Evolutionary conservation across 1,140 invertebrate genomes (phyloP).

Genomic region (Aphidius ervi): DNA sequence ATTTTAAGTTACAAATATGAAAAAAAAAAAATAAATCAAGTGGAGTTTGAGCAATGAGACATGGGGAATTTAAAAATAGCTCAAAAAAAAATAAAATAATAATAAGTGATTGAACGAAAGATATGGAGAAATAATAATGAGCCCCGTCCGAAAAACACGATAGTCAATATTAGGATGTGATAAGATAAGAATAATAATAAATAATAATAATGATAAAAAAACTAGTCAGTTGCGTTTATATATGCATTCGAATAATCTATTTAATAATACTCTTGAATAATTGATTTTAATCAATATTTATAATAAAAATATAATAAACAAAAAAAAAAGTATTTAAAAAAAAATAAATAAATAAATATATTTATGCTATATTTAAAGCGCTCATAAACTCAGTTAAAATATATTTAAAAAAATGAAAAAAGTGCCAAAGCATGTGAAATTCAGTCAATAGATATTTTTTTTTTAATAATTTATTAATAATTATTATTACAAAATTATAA

Average conservation of each 20-base stretch:
- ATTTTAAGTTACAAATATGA: slow-evolving; percentile 9
- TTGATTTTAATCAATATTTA: slow-evolving; percentile 40
- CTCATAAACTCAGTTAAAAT: slow-evolving; percentile 34
- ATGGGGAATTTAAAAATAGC: too few species aligned
- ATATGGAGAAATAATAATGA: slow-evolving; percentile 25
- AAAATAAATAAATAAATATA: too few species aligned
- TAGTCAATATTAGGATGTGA: slow-evolving; percentile 56
- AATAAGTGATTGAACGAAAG: slow-evolving; percentile 20
- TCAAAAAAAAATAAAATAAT: slow-evolving; percentile 6
- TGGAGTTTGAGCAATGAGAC: slow-evolving; percentile 18
- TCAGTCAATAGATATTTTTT: too few species aligned
- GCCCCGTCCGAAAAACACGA: slow-evolving; percentile 44
- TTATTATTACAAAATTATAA: too few species aligned
- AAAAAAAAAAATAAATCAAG: slow-evolving; percentile 1
- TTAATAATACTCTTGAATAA: slow-evolving; percentile 25
- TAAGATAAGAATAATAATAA: slow-evolving; percentile 40
- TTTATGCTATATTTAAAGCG: slow-evolving; percentile 1
- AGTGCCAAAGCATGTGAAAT: slow-evolving; percentile 30
- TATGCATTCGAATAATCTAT: slow-evolving; percentile 29
- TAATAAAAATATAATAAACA: slow-evolving; percentile 38
- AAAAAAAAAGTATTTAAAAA: not conserved
- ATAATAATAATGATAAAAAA: too few species aligned
- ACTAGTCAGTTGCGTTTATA: slow-evolving; percentile 43
- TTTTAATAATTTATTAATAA: too few species aligned
- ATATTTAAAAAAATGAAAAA: slow-evolving; percentile 10